phyloP scores from a whole-genome alignment of 2,888 invertebrate species.

The Conops quadrifasciatus region DNA sequence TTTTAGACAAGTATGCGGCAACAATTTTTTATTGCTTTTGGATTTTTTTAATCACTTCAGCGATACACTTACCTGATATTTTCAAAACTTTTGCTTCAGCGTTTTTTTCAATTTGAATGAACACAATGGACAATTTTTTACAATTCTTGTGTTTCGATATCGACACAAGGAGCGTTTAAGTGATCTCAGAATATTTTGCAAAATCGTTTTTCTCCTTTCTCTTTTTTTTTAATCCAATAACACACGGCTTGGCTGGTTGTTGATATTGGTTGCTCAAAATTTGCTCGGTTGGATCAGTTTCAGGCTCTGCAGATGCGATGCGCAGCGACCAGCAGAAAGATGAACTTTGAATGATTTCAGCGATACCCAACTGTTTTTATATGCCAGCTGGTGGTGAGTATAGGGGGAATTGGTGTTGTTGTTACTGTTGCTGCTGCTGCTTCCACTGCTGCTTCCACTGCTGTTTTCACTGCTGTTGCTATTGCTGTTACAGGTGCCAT shows the following conservation, averaged over 20 bases:
- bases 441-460: conserved; percentile 4
- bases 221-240: conserved; percentile 33
- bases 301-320: conserved; percentile 40
- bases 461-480: conserved; percentile 13
- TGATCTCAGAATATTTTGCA: conserved; percentile 6
- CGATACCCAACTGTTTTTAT: conserved; percentile 58
- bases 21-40: background rate
- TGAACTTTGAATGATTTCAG: conserved; percentile 62
- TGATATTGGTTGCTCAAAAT: conserved; percentile 20
- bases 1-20: too few species aligned
- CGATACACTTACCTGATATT: conserved; percentile 41
- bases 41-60: background rate
- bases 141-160: conserved; percentile 28
- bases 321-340: conserved; percentile 56
- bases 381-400: conserved; percentile 50
- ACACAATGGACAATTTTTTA: conserved; percentile 24
- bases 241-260: conserved; percentile 7
- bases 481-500: conserved; percentile 19
- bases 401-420: conserved; percentile 8
- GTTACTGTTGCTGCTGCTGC: conserved; percentile 7
- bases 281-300: too few species aligned
- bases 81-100: conserved; percentile 32
- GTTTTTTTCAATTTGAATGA: conserved; percentile 19
- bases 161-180: background rate
- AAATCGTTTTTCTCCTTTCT: background rate